Base-by-base conservation (phyloP, 2,888 invertebrate species). In the Lepeophtheirus nordmannii region DNA sequence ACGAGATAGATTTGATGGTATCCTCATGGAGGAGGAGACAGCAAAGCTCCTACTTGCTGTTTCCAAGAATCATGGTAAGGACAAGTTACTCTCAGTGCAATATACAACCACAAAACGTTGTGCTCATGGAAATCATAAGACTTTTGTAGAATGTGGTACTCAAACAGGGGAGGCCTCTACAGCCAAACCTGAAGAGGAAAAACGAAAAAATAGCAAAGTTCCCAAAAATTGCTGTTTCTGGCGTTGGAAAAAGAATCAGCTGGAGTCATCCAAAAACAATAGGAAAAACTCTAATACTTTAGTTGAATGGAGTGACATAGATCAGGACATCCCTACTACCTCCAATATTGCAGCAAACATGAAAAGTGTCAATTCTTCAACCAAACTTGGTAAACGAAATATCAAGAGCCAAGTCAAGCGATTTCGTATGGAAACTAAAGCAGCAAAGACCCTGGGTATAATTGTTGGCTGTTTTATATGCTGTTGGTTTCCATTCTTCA, bases 401-500 rank as follows among this genome's bases (percentile, higher is more conserved):
- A 88, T 91, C 69, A 91, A 90, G 75, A 87, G 89, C 5, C 77
- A 78, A 81, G 89, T 90, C 69, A 89, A 89, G 75, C 83, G 90
- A 61, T 91, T 91, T 75, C 83, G 88, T 7, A 90, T 91, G 86
- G 94, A 96, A 76, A 93, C 93, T 0, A 94, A 94, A 78, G 94
- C 94, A 0, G 93, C 94, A 1, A 94, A 94, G 76, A 94, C 94
- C 0, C 79, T 96, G 65, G 94, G 91, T 68, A 93, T 97, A 70
- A 96, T 97, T 69, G 94, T 97, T 5, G 96, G 96, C 1, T 89
- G 92, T 59, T 97, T 97, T 78, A 91, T 94, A 67, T 82, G 88
- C 73, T 97, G 96, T 76, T 97, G 96, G 96, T 81, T 92, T 67
- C 94, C 94, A 0, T 96, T 96, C 80, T 93, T 96, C 79, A 90